These are phyloP conservation scores for Pyrrhia umbra DNA, from an alignment of 2,888 invertebrate genomes.

Conservation along the genomic window DNA sequence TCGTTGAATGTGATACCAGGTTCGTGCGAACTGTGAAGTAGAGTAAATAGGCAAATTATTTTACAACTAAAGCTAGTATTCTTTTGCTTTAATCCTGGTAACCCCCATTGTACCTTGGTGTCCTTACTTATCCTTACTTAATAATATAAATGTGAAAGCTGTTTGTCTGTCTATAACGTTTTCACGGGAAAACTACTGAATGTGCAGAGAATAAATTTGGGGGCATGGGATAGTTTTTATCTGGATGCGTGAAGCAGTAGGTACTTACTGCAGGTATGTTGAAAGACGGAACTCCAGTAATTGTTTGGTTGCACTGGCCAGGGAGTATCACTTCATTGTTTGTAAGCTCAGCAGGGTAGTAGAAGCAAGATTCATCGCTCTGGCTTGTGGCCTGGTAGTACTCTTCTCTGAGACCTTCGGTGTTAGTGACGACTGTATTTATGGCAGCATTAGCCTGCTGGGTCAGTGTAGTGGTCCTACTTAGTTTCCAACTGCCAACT, in stretches of 20 bases:
- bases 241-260: constrained; percentile 3
- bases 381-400: constrained; percentile 78
- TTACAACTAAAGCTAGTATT: too few species aligned
- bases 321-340: constrained; percentile 74
- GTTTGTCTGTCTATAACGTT: too few species aligned
- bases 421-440: constrained; percentile 66
- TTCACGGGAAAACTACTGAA: too few species aligned
- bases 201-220: too few species aligned
- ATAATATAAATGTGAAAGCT: too few species aligned
- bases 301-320: constrained; percentile 78
- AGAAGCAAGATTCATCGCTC: constrained; percentile 80
- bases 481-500: constrained; percentile 85
- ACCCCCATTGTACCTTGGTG: too few species aligned
- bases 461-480: constrained; percentile 70
- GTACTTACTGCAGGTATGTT: constrained; percentile 50
- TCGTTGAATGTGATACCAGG: constrained; percentile 82
- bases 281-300: constrained; percentile 73
- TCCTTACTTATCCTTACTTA: too few species aligned
- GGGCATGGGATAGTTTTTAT: too few species aligned
- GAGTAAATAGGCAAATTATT: background rate
- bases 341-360: constrained; percentile 72
- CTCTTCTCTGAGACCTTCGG: constrained; percentile 75
- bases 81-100: too few species aligned
- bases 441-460: constrained; percentile 65
- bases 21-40: constrained; percentile 77